These are phyloP conservation scores for Eucidaris tribuloides DNA, from an alignment of 35 echinoderm and acorn worm genomes.

Conservation along the genomic window DNA sequence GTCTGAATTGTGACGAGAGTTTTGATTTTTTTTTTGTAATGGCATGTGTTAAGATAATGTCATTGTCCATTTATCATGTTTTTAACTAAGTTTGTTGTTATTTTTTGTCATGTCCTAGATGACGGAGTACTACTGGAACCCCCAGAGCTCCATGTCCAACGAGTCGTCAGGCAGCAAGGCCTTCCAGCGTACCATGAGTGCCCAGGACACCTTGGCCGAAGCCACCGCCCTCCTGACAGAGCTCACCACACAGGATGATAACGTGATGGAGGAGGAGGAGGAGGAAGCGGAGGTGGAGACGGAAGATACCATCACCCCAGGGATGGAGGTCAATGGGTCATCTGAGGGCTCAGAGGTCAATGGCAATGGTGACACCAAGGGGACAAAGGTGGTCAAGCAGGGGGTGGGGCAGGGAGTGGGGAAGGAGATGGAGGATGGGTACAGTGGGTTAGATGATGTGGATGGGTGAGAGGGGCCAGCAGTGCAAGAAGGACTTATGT, in stretches of 20 bases:
- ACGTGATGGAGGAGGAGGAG: constrained; percentile 47
- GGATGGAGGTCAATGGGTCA: constrained; percentile 67
- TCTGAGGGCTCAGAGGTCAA: constrained; percentile 85
- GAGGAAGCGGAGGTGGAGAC: constrained; percentile 26
- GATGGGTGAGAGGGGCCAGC: neutral
- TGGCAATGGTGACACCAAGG: constrained; percentile 13
- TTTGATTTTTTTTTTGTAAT: too few species aligned
- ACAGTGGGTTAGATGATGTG: constrained; percentile 3
- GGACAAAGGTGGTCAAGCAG: neutral
- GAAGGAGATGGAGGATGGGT: neutral
- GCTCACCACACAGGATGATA: constrained; percentile 72
- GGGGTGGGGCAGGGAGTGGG: too few species aligned
- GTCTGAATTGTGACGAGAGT: too few species aligned
- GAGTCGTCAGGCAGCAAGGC: constrained; percentile 78
- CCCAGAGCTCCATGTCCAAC: constrained; percentile 72
- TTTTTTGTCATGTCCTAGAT: constrained; percentile 56
- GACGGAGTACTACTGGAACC: constrained; percentile 88
- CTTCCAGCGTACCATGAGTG: constrained; percentile 97
- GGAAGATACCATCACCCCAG: constrained; percentile 28
- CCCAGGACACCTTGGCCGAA: constrained; percentile 94
- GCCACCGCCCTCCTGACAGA: constrained; percentile 83
- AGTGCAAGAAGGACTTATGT: too few species aligned
- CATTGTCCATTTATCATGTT: neutral
- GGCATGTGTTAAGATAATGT: too few species aligned
- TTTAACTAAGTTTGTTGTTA: neutral